Evolutionary conservation across 2,113 vertebrate genomes (phyloP).

Genomic region (Pangasianodon hypophthalmus): DNA sequence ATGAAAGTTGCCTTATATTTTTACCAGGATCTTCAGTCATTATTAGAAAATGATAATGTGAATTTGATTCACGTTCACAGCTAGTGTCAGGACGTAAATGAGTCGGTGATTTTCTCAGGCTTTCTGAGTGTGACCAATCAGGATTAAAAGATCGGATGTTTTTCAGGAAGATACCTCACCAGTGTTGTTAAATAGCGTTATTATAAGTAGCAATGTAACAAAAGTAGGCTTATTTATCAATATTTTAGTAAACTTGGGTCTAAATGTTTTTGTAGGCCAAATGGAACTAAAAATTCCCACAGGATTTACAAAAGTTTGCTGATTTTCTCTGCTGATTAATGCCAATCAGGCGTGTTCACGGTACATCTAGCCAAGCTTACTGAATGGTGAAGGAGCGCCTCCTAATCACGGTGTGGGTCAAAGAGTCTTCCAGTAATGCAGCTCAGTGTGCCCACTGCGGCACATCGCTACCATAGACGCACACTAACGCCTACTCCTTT

Average conservation of each 20-base stretch:
- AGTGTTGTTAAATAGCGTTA: background rate
- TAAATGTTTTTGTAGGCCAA: background rate
- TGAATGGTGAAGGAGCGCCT: too few species aligned
- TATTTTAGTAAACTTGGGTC: background rate
- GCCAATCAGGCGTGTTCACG: too few species aligned
- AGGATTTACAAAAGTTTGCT: background rate
- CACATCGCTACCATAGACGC: too few species aligned
- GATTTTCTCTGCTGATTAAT: background rate
- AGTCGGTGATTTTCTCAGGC: too few species aligned
- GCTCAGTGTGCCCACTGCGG: too few species aligned
- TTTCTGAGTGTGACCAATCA: background rate
- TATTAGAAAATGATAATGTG: background rate
- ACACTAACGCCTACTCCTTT: too few species aligned
- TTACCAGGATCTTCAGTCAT: background rate
- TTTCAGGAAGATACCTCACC: too few species aligned
- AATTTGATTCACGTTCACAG: background rate
- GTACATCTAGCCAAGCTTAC: too few species aligned
- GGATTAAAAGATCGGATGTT: background rate
- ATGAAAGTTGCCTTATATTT: constrained; percentile 25
- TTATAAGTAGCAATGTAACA: too few species aligned
- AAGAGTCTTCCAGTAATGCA: too few species aligned
- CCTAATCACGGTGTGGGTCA: too few species aligned
- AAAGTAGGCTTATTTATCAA: too few species aligned
- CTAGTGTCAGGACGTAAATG: background rate
- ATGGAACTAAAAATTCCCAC: background rate